Evolutionary conservation across 2,888 invertebrate species (phyloP), one percentile per base, ranked within the genome.

Genomic region (Torymus texanus): DNA sequence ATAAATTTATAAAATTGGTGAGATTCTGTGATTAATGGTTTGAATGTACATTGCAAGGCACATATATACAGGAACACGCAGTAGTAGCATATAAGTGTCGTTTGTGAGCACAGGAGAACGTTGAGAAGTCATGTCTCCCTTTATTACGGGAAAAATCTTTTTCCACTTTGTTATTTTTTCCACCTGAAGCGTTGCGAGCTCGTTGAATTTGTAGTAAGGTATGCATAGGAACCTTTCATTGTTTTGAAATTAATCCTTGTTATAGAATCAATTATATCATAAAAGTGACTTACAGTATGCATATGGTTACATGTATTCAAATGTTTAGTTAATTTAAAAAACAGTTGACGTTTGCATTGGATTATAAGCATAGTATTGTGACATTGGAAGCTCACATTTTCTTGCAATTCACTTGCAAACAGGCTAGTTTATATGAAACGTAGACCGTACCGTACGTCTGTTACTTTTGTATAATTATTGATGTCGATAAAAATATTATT

Each of bases 401-500:
- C 12, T 50, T 67, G 8, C 58, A 56, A 51, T 41, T n/a, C n/a
- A 68, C 53, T 62, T 50, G 16, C 21, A 61, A 58, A 65, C 18
- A 55, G 58, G 51, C 14, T 24, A 58, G 2, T 13, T 75, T 67
- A 10, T 75, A 67, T 24, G 67, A 24, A 61, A 13, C 21, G 10
- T 18, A 62, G 21, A 24, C 50, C 67, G 24, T 67, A 78, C 55
- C 53, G 53, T 51, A 21, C 72, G n/a, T 59, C 70, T 63, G 66
- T 58, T 78, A 51, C 53, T 68, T 78, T 68, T 67, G 62, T 78
- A 67, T 24, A 66, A 55, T 73, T 65, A 21, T 65, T 63, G 55
- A 58, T 62, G 14, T n/a, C 24, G 24, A 55, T 53, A n/a, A 68
- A 56, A 56, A 16, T 55, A 58, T 58, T 55, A 18, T 59, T 18